These are phyloP conservation scores for Rhizomys pruinosus DNA, from an alignment of 2,113 vertebrate genomes.

Conservation along the genomic window DNA sequence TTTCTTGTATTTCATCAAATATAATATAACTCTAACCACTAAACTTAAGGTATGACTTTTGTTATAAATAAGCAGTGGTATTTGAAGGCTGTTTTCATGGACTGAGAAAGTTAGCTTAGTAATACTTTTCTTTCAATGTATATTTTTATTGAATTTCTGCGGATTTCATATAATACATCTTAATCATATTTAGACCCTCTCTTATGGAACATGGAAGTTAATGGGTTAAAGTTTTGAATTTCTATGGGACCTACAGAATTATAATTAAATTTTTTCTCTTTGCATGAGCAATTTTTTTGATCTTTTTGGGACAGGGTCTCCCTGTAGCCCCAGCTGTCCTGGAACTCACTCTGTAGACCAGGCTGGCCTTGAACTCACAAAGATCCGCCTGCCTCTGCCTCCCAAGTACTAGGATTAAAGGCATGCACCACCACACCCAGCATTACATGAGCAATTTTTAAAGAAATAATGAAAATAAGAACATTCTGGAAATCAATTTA, in stretches of 20 bases:
- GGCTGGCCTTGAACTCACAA: too few species aligned
- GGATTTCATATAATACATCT: too few species aligned
- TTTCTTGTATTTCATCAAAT: slow-evolving; percentile 22
- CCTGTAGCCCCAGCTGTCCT: too few species aligned
- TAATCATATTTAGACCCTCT: too few species aligned
- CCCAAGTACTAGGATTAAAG: too few species aligned
- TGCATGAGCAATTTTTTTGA: background rate
- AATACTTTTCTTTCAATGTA: background rate
- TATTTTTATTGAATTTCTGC: too few species aligned
- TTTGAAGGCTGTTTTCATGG: background rate
- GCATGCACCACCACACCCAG: too few species aligned
- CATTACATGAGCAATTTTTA: background rate
- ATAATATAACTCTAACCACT: background rate
- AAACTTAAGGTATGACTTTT: background rate
- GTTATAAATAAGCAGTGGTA: background rate
- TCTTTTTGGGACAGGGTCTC: too few species aligned
- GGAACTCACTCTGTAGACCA: too few species aligned
- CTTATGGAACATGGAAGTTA: background rate
- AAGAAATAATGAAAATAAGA: background rate
- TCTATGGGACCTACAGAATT: background rate
- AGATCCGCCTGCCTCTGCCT: too few species aligned
- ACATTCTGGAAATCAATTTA: slow-evolving; percentile 19
- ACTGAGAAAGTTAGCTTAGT: background rate
- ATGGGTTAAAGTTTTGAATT: background rate
- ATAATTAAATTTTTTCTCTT: background rate